phyloP scores from a whole-genome alignment of 2,797 vertebrate species.

The Sebastes miniatus region DNA sequence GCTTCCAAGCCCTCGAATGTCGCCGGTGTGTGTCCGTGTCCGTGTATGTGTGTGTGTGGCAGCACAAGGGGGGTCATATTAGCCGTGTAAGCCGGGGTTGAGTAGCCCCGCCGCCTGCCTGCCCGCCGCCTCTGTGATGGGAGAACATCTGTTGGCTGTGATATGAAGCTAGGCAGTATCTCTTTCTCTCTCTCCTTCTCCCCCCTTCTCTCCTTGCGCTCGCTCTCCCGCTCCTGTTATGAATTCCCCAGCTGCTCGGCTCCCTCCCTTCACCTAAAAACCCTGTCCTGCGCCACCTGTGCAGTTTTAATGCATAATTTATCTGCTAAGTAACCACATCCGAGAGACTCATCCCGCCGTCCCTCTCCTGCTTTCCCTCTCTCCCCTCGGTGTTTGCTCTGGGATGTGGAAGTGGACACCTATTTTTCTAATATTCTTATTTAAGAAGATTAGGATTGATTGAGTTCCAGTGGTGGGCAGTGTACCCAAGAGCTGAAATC shows the following conservation, averaged over 20 bases:
- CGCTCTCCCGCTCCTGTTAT: slow-evolving; percentile 53
- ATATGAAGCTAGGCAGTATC: slow-evolving; percentile 76
- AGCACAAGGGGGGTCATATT: slow-evolving; percentile 58
- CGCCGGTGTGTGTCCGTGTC: not conserved
- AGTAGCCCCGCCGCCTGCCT: slow-evolving; percentile 63
- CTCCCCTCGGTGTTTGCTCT: slow-evolving; percentile 13
- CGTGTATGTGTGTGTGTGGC: slow-evolving; percentile 3
- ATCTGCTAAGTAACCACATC: slow-evolving; percentile 81
- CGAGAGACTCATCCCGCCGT: slow-evolving; percentile 49
- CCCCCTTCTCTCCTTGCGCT: slow-evolving; percentile 28
- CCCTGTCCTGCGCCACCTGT: slow-evolving; percentile 76
- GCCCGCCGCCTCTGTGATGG: slow-evolving; percentile 66
- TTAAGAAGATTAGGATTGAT: slow-evolving; percentile 50
- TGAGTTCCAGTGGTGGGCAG: slow-evolving; percentile 1
- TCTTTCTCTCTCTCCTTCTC: slow-evolving; percentile 51
- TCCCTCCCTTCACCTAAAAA: slow-evolving; percentile 61
- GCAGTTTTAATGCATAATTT: slow-evolving; percentile 84
- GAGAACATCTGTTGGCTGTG: slow-evolving; percentile 81
- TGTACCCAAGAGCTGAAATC: slow-evolving; percentile 8
- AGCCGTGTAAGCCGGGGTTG: slow-evolving; percentile 73
- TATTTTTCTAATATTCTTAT: slow-evolving; percentile 39
- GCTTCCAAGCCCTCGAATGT: slow-evolving; percentile 20
- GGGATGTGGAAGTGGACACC: slow-evolving; percentile 12
- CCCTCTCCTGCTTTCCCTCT: slow-evolving; percentile 23
- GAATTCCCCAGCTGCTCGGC: slow-evolving; percentile 66